Conservation (phyloP, 1,140 invertebrate genomes). For the Rhopalosiphum maidis region DNA sequence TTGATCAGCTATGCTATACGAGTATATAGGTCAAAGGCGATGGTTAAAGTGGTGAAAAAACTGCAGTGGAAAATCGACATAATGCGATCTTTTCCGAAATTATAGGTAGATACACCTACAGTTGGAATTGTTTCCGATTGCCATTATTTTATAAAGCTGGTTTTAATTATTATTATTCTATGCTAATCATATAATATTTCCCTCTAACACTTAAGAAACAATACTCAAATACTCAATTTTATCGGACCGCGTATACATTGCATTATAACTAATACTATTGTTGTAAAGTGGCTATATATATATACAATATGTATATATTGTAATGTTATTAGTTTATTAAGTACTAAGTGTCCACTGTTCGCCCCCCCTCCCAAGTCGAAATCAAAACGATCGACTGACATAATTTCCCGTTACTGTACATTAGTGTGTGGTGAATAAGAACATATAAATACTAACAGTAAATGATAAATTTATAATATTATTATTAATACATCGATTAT, state of each 20-base stretch:
- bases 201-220: background rate
- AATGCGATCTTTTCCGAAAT: background rate
- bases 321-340: too few relatives aligned
- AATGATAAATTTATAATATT: too few relatives aligned
- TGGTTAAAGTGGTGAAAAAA: background rate
- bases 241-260: background rate
- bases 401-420: background rate
- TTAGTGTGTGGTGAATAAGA: background rate
- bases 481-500: background rate
- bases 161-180: background rate
- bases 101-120: too few relatives aligned
- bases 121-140: background rate
- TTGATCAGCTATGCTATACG: background rate
- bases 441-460: background rate
- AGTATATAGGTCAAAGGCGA: background rate
- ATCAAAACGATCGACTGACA: background rate
- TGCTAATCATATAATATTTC: background rate
- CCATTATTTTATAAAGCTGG: background rate
- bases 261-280: background rate
- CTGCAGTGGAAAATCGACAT: background rate
- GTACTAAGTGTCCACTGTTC: background rate
- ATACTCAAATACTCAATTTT: background rate
- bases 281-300: background rate
- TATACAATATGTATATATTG: background rate
- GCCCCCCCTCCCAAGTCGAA: background rate